Evolutionary conservation across 1,140 invertebrate species (phyloP), one percentile per base, ranked within the genome.

Genomic region (Glossosoma conforme): DNA sequence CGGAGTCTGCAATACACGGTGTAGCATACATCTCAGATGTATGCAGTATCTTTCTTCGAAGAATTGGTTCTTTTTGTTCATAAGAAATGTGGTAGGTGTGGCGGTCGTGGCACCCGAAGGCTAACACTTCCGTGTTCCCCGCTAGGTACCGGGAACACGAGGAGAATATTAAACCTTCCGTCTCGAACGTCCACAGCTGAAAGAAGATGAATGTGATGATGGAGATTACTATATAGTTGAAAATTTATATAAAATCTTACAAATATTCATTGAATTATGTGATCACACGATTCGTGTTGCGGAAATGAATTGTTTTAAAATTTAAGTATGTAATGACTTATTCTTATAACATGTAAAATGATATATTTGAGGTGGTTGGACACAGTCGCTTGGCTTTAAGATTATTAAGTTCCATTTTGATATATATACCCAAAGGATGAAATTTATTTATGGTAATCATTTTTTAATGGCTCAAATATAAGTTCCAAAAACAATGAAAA

Each of bases 81-180:
- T 52, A 60, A 74, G 77, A 60, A 84, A 84, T 8, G 85, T 58
- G 65, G 62, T 86, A 84, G 5, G 85, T 60, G 65, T 70, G 67
- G 19, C 67, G 66, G 60, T 86, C 79, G 60, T 84, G 79, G 59
- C 80, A 85, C 2, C 82, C 80, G 62, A 87, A 77, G 67, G 68
- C 66, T 63, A 72, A 41, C 1, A 25, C 54, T 63, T 68, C 6
- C 63, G 30, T 49, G 56, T 77, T 59, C 53, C 59, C 17, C 15
- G 64, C 49, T 56, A 54, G 59, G 47, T 50, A 60, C 1, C 64
- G 45, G 21, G 77, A 62, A 19, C 80, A 67, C 28, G 84, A 82
- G 4, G 84, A 85, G 70, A 86, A 88, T 51, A 87, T 76, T 52
- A 81, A 77, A 10, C 77, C 78, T 44, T 74, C 61, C 30, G 74